A percentile compares a stretch with the other conserved stretches of the same genome.
These are phyloP conservation scores for Drosophila heteroneura DNA, from an alignment of 2,888 invertebrate genomes.

Conservation along the genomic window DNA sequence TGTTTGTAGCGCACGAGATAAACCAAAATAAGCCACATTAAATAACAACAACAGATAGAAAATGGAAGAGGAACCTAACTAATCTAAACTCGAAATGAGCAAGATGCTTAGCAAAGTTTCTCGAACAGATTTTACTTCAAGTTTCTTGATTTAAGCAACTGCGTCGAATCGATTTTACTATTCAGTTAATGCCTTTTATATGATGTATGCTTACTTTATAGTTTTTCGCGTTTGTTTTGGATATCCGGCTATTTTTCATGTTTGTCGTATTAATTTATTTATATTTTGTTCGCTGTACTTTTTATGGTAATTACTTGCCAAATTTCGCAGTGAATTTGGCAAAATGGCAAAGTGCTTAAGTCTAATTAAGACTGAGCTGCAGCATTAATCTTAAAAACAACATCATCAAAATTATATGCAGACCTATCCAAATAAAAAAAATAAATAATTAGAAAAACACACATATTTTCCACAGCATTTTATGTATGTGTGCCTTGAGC, in stretches of 20 bases:
- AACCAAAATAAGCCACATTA: constrained; percentile 29
- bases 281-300: neutral
- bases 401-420: constrained; percentile 25
- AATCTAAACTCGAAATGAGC: constrained; percentile 8
- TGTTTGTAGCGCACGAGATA: constrained; percentile 39
- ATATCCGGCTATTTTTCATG: neutral
- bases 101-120: constrained; percentile 29
- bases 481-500: neutral
- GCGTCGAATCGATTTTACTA: neutral
- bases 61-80: neutral
- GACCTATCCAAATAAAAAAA: neutral
- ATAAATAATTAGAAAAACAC: no score
- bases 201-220: neutral
- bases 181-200: neutral
- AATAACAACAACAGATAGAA: constrained; percentile 11
- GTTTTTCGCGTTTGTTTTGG: constrained; percentile 2
- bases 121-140: constrained; percentile 12
- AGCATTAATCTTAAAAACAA: constrained; percentile 29
- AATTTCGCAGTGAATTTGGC: constrained; percentile 22
- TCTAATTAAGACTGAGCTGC: constrained; percentile 36
- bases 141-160: constrained; percentile 9
- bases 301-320: constrained; percentile 32
- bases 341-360: neutral
- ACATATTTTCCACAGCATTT: neutral
- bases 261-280: neutral